These are phyloP conservation scores for Callipepla californica DNA, from an alignment of 2,113 vertebrate genomes.

Conservation along the genomic window DNA sequence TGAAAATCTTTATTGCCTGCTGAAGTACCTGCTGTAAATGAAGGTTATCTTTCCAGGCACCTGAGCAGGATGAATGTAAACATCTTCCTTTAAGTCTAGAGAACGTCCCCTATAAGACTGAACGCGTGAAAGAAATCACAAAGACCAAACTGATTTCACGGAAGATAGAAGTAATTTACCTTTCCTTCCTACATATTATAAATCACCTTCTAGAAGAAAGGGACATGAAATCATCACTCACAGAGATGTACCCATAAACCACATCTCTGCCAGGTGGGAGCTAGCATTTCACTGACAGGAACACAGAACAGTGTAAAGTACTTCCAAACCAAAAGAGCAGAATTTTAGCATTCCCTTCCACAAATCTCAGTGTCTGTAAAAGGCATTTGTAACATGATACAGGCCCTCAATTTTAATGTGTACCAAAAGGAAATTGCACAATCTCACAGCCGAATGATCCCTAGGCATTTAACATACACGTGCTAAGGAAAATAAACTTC, in stretches of 20 bases:
- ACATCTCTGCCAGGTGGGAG: not conserved
- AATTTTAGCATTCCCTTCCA: not conserved
- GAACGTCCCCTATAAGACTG: not conserved
- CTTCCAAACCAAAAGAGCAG: not conserved
- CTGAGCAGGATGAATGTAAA: not conserved
- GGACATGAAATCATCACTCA: not conserved
- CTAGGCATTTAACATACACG: not conserved
- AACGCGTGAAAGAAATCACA: not conserved
- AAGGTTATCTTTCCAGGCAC: not conserved
- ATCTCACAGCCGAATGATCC: not conserved
- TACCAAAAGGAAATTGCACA: not conserved
- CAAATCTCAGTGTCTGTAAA: not conserved
- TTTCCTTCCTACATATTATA: not conserved
- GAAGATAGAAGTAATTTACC: not conserved
- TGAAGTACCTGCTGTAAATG: conserved; percentile 1
- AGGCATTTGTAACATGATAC: not conserved
- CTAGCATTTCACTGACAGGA: not conserved
- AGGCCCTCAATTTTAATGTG: not conserved
- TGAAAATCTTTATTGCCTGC: not conserved
- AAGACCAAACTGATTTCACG: not conserved
- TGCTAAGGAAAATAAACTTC: not conserved
- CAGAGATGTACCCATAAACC: not conserved
- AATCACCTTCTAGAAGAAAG: not conserved
- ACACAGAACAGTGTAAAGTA: not conserved
- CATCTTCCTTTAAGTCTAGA: not conserved